Conservation (phyloP, 1,140 invertebrate species). For the Bradysia coprophila region DNA sequence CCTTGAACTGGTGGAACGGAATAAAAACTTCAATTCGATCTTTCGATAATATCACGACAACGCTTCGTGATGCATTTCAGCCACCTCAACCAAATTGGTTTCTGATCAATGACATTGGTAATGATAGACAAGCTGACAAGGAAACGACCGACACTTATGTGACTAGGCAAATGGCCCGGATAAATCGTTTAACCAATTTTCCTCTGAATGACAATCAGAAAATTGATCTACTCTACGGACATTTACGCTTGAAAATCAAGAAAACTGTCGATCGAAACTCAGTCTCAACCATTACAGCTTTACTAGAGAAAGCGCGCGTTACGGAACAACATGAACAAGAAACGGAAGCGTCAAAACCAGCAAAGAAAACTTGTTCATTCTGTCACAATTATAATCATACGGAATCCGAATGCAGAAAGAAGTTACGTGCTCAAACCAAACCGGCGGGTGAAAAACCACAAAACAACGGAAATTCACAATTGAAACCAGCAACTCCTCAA, state of each 20-base stretch:
- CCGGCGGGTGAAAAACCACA: too few relatives aligned
- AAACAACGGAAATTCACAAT: too few relatives aligned
- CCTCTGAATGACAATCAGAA: slow-evolving; percentile 1
- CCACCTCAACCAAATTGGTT: too few relatives aligned
- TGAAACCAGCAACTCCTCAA: too few relatives aligned
- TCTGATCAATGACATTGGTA: slow-evolving; percentile 5
- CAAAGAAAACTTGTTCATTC: too few relatives aligned
- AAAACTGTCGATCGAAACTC: slow-evolving; percentile 3
- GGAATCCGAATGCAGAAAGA: too few relatives aligned
- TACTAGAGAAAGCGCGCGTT: slow-evolving; percentile 1
- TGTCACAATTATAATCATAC: too few relatives aligned
- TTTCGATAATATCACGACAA: slow-evolving; percentile 5
- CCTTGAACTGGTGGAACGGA: too few relatives aligned
- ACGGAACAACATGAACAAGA: neutral
- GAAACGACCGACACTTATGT: slow-evolving; percentile 5
- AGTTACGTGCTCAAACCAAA: too few relatives aligned
- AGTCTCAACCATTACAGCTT: slow-evolving; percentile 3
- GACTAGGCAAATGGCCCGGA: slow-evolving; percentile 3
- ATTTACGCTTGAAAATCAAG: slow-evolving; percentile 5
- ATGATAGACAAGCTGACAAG: slow-evolving; percentile 3
- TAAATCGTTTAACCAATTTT: slow-evolving; percentile 2
- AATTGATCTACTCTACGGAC: slow-evolving; percentile 8
- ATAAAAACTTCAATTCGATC: neutral
- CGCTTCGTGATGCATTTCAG: slow-evolving; percentile 3
- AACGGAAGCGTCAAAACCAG: neutral